Conservation (phyloP, 2,113 vertebrate genomes). For the Petromus typicus region DNA sequence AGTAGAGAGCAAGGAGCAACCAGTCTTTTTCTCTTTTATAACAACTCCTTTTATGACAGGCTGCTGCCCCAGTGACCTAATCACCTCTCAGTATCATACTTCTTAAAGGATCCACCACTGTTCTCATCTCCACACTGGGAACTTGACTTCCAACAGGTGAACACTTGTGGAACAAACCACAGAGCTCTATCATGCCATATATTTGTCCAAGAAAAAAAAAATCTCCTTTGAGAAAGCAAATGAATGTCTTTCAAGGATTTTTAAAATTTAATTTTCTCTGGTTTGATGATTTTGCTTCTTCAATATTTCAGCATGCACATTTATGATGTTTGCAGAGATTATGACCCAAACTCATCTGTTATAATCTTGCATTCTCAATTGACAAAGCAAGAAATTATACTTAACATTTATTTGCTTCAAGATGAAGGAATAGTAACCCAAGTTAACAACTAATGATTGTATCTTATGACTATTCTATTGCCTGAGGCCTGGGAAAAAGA, state of each 20-base stretch:
- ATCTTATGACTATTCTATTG: neutral
- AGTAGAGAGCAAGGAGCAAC: neutral
- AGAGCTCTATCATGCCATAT: neutral
- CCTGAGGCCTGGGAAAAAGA: neutral
- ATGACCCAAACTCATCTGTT: neutral
- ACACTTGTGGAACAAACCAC: neutral
- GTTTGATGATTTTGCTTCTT: neutral
- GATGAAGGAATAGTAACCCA: neutral
- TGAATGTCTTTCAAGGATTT: neutral
- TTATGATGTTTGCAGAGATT: neutral
- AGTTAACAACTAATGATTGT: neutral
- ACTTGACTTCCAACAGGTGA: neutral
- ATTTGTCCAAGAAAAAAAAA: neutral
- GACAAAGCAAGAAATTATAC: neutral
- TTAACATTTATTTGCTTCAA: neutral
- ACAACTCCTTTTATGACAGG: neutral
- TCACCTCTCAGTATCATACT: neutral
- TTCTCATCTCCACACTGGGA: neutral
- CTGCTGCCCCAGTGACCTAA: neutral
- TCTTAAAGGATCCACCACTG: neutral
- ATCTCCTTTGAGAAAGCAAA: neutral
- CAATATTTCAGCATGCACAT: neutral
- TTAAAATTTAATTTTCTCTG: neutral
- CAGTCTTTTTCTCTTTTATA: neutral
- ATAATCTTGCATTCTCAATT: neutral